phyloP scores from a whole-genome alignment of 2,113 vertebrate species.

The Elgaria multicarinata region DNA sequence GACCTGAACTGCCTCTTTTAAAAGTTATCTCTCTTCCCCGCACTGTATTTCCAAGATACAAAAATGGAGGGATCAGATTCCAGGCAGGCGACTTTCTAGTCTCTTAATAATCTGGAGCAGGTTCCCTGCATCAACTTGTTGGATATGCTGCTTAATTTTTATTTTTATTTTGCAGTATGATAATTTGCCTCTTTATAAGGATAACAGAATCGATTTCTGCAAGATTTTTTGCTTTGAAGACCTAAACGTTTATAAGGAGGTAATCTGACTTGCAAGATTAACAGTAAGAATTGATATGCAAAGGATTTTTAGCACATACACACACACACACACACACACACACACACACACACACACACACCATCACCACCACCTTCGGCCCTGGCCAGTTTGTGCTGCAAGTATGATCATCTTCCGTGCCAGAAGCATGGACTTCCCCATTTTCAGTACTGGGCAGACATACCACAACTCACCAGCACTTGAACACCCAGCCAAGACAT shows the following conservation, averaged over 20 bases:
- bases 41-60: no score
- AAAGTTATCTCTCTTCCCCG: no score
- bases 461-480: neutral
- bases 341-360: no score
- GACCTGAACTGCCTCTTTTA: no score
- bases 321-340: no score
- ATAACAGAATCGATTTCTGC: neutral
- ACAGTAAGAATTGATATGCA: neutral
- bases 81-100: no score
- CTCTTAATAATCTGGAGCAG: no score
- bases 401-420: neutral
- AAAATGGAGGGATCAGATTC: no score
- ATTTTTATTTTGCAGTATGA: neutral
- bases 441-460: neutral
- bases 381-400: neutral
- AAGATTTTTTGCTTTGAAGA: neutral
- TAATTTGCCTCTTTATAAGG: neutral
- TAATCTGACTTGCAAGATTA: neutral
- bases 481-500: neutral
- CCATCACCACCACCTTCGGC: neutral
- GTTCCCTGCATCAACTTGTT: neutral
- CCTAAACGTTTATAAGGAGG: neutral
- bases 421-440: neutral
- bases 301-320: neutral
- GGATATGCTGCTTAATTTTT: neutral